These are phyloP conservation scores for Montipora foliosa DNA, from an alignment of 64 coral and sea anemone genomes.

Conservation along the genomic window DNA sequence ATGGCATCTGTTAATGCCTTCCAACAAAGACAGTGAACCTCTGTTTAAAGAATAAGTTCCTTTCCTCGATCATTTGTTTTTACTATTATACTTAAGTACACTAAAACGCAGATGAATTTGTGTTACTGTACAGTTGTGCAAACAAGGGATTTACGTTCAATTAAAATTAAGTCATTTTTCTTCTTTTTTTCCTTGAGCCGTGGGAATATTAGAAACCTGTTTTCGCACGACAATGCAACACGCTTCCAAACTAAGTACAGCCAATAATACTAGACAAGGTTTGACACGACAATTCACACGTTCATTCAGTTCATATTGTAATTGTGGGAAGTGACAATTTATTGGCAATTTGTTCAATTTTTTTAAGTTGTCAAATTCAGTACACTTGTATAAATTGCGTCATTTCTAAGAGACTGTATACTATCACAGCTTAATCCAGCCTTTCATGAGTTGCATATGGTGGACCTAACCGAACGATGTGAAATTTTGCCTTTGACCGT, in stretches of 20 bases:
- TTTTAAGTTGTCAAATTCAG: not conserved
- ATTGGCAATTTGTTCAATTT: not conserved
- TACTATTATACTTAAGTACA: not conserved
- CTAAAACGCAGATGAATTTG: no score
- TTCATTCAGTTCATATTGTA: not conserved
- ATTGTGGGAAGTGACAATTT: not conserved
- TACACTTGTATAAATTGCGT: not conserved
- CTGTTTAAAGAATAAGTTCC: no score
- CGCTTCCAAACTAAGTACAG: not conserved
- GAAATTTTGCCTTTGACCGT: not conserved
- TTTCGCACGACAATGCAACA: not conserved
- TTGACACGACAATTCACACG: not conserved
- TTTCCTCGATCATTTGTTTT: no score
- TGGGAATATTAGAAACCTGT: not conserved
- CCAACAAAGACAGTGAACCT: no score
- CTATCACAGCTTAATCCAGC: not conserved
- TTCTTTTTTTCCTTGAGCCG: not conserved
- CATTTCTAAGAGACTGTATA: not conserved
- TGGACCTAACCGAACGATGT: not conserved
- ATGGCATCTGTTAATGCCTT: no score
- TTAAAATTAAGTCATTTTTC: not conserved
- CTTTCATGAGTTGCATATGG: not conserved
- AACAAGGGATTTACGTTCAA: no score
- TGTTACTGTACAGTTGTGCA: no score
- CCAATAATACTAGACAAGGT: not conserved